Percentiles rank a stretch among this genome's conserved stretches.
phyloP scores from a whole-genome alignment of 1,140 invertebrate species.

The Aphelenchoides avenae region DNA sequence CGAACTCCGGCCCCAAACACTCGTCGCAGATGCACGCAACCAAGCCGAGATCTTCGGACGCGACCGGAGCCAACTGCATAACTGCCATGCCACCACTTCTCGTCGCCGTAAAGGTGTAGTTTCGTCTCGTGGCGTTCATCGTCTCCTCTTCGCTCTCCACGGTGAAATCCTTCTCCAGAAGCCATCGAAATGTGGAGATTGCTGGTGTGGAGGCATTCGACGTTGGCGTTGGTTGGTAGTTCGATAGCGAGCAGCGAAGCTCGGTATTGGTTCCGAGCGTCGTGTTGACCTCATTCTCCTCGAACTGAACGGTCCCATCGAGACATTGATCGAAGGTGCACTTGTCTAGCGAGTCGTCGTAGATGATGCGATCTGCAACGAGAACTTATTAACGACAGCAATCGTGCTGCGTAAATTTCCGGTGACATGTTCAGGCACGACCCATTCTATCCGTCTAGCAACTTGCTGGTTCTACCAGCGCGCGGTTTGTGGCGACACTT shows the following conservation, averaged over 20 bases:
- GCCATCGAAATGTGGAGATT: too few species aligned
- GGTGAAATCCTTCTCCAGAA: neutral
- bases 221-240: too few species aligned
- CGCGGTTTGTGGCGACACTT: too few species aligned
- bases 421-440: too few species aligned
- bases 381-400: too few species aligned
- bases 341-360: too few species aligned
- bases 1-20: constrained; percentile 22
- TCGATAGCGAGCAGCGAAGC: constrained; percentile 4
- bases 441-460: too few species aligned
- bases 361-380: too few species aligned
- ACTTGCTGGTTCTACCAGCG: too few species aligned
- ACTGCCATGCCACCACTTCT: neutral
- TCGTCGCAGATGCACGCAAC: constrained; percentile 20
- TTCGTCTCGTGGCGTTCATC: neutral
- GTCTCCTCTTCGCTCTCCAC: neutral
- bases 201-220: too few species aligned
- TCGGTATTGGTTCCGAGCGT: neutral
- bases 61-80: constrained; percentile 1
- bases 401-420: too few species aligned
- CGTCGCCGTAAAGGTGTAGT: neutral
- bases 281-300: neutral
- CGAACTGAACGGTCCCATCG: neutral
- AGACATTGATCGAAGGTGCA: constrained; percentile 8
- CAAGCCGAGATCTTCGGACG: constrained; percentile 13